Evolutionary conservation across 1,140 invertebrate genomes (phyloP).

Genomic region (Bathynomus jamesi): DNA sequence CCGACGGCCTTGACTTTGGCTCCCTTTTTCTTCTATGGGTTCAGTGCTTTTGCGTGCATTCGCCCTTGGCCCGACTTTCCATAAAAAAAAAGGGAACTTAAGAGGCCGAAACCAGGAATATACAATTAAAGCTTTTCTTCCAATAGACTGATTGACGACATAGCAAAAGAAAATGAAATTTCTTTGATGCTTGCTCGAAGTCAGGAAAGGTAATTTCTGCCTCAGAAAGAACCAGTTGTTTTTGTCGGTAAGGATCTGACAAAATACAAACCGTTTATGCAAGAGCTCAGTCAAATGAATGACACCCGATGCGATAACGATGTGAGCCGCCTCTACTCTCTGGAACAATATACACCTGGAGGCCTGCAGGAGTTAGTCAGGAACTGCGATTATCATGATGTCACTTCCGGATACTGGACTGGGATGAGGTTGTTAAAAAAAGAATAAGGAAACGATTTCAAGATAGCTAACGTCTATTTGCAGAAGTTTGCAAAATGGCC

Average conservation of each 20-base stretch:
- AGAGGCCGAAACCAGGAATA: too few relatives aligned
- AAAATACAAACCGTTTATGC: not conserved
- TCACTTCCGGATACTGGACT: not conserved
- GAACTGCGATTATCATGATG: not conserved
- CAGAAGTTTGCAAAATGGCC: not conserved
- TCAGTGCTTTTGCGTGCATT: too few relatives aligned
- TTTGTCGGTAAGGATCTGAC: too few relatives aligned
- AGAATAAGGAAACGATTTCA: conserved; percentile 12
- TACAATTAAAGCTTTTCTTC: too few relatives aligned
- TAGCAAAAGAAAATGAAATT: not conserved
- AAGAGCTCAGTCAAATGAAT: not conserved
- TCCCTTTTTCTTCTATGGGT: too few relatives aligned
- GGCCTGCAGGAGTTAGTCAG: not conserved
- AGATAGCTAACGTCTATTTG: conserved; percentile 3
- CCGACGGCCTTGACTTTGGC: too few relatives aligned
- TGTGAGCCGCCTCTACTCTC: not conserved
- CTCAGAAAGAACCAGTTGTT: not conserved
- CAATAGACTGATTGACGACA: not conserved
- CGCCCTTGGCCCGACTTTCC: too few relatives aligned
- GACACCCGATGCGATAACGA: not conserved
- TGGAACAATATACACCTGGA: conserved; percentile 2
- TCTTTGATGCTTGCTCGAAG: not conserved
- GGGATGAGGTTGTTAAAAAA: not conserved
- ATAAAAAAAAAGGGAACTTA: too few relatives aligned
- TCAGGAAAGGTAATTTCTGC: not conserved